Base-by-base conservation (phyloP, 2,113 vertebrate species). In the Oreochromis spilurus region DNA sequence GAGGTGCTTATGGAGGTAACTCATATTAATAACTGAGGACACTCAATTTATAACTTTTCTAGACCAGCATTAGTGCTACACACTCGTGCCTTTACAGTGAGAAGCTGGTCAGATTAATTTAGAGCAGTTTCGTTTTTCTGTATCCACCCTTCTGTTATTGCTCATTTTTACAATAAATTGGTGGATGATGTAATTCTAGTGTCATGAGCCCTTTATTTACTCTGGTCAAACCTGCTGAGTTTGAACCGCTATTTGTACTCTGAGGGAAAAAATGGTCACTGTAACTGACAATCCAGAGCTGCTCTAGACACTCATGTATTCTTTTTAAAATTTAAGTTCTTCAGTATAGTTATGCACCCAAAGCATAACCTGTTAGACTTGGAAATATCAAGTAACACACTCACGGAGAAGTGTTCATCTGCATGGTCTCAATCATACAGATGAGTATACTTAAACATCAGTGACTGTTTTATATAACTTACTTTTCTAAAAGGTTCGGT, bases 141-240 rank as follows among this genome's bases (percentile, higher is more conserved):
- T 19, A 45, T 48, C 24, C 67, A 48, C 67, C 9, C 0, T 0
- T 45, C 12, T 45, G 38, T 24, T 72, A 48, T 26, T 48, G 8
- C 5, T 72, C 14, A 29, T 75, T 75, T 45, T 45, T 48, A 29
- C 5, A 75, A 16, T 24, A 3, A 26, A 45, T 72, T 26, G 24
- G 14, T 10, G 21, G 21, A 29, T 48, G 40, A 29, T 75, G 40
- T 45, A 0, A 48, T 48, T 26, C 67, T 7, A 75, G 21, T 17
- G 40, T 45, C 2, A 0, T 29, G 16, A 72, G 8, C 21, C 6
- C 5, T 75, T 75, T 48, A 29, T 75, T 48, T 70, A 8, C 5
- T 4, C 40, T 29, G 70, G 43, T 0, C 21, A 0, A 19, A 48
- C 43, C 70, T 48, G 43, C n/a, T 40, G 12, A 40, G 12, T 21